Base-by-base conservation (phyloP, 2,888 invertebrate species). In the Sphinx pinastri region DNA sequence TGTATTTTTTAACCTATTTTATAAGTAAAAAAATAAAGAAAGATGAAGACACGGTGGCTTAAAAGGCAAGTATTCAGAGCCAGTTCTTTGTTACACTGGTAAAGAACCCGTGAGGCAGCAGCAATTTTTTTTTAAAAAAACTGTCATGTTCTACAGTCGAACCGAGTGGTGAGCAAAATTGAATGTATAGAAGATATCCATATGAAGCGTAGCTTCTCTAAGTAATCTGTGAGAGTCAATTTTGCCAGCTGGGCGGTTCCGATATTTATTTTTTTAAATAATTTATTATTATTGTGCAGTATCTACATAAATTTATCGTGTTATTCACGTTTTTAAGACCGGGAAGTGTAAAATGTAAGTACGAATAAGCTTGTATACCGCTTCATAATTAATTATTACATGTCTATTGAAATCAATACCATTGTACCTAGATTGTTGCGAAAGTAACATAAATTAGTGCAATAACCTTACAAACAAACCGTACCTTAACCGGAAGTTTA, bases 211-310 rank as follows among this genome's bases (percentile, higher is more conserved):
- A n/a, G n/a, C n/a, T n/a, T n/a, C n/a, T n/a, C n/a, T n/a, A n/a
- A n/a, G n/a, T n/a, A n/a, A n/a, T n/a, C n/a, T 60, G 60, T 60
- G n/a, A 16, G 11, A 60, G 63, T 77, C 78, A 80, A 79, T 80
- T 84, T 88, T 91, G 92, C 91, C 91, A 92, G 92, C 91, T 91
- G 91, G 92, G 91, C 91, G 92, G 90, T 87, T 88, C 88, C 90
- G 75, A 80, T 85, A 83, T 82, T 85, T 85, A 83, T 83, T 84
- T 84, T 85, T 82, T 74, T 82, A 77, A 73, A 68, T 49, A 49
- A 78, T 69, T 76, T 71, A 69, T 75, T 76, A 76, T 52, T 74
- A 76, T 4, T 80, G 75, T 81, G 76, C 70, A 71, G 60, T 31
- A 6, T 19, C 2, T 63, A 19, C 38, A 19, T 49, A 19, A 63